Base-by-base conservation (phyloP, 2,797 vertebrate genomes). In the Chaetodon trifasciatus region DNA sequence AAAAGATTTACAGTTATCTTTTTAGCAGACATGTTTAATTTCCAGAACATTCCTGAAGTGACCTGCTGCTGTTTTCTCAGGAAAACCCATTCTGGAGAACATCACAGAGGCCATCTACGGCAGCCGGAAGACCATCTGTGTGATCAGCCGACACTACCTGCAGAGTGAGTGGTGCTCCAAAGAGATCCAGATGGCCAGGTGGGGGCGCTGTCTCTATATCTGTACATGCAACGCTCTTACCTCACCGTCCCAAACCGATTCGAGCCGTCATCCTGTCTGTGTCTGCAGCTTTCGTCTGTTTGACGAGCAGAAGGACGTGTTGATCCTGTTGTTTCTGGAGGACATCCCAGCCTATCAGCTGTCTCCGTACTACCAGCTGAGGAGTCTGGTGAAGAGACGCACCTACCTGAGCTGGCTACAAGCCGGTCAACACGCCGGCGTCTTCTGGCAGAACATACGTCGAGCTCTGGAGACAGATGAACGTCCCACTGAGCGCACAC, bases 81-180 rank as follows among this genome's bases (percentile, higher is more conserved):
- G 93, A 16, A 93, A 83, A 37, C 55, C 89, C 40, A 94, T 95
- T 74, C 75, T 92, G 17, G 89, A 95, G 39, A 95, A 95, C 86
- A 94, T 94, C 3, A 78, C 92, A 21, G 93, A 95, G 3, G 86
- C 90, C 79, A 94, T 94, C 63, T 94, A 95, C 72, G 74, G 80
- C 52, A 93, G 92, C 77, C 88, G 91, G 15, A 94, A 93, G 84
- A 94, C 93, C 68, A 89, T 95, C 74, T 93, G 93, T 65, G 64
- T 94, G 70, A 91, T 95, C 84, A 92, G 88, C 13, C 74, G 56
- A 2, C 65, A 50, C 72, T 94, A 93, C 75, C 78, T 94, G 57
- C 87, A 82, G 76, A 93, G 92, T 23, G 93, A 90, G 58, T 93
- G 93, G 93, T 94, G 93, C 76, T 93, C 91, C 75, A 88, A 75